These are phyloP conservation scores for Drosophila ficusphila DNA, from an alignment of 1,140 invertebrate species.

Conservation along the genomic window DNA sequence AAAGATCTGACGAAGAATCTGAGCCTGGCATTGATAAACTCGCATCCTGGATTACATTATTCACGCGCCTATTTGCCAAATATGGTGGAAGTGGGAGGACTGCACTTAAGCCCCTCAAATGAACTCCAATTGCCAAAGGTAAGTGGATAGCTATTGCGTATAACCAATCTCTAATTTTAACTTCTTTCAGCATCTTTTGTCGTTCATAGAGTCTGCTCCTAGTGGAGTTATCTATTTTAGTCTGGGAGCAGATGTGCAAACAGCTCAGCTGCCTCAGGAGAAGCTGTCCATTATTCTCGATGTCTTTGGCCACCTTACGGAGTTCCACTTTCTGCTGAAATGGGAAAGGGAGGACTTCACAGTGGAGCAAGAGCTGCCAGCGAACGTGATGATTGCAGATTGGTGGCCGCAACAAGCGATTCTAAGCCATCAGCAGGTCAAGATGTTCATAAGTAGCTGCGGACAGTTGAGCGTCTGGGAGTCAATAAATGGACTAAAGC, in stretches of 20 bases:
- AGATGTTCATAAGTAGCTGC: slow-evolving; percentile 88
- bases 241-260: slow-evolving; percentile 87
- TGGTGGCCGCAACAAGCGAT: slow-evolving; percentile 91
- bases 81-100: slow-evolving; percentile 87
- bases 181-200: slow-evolving; percentile 68
- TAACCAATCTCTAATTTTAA: not conserved
- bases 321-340: slow-evolving; percentile 88
- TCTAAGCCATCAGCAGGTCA: slow-evolving; percentile 85
- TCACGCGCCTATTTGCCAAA: slow-evolving; percentile 86
- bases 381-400: slow-evolving; percentile 87
- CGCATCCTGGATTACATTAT: slow-evolving; percentile 87
- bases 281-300: slow-evolving; percentile 85
- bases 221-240: slow-evolving; percentile 87
- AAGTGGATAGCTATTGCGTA: not conserved
- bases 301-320: slow-evolving; percentile 86
- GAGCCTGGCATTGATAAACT: slow-evolving; percentile 87
- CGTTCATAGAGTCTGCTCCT: slow-evolving; percentile 86
- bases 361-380: slow-evolving; percentile 79
- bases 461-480: slow-evolving; percentile 87
- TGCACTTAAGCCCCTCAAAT: slow-evolving; percentile 64
- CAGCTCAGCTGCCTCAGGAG: slow-evolving; percentile 85
- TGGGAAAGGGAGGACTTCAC: slow-evolving; percentile 86
- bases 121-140: slow-evolving; percentile 55
- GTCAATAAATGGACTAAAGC: slow-evolving; percentile 86
- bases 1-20: slow-evolving; percentile 86